phyloP scores from a whole-genome alignment of 2,888 invertebrate genomes.

The Sarcophaga caerulescens region DNA sequence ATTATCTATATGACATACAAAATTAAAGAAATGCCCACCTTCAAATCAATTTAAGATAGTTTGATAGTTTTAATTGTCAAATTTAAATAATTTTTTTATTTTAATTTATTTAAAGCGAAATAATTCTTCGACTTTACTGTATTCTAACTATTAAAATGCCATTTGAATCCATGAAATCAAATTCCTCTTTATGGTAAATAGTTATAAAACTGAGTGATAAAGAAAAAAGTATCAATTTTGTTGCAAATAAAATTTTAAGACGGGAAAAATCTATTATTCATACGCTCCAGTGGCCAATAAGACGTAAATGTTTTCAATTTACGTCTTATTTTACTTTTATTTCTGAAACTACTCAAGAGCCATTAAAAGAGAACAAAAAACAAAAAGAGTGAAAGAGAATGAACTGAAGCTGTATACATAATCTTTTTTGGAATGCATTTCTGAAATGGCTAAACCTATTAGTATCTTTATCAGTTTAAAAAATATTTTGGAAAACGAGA shows the following conservation, averaged over 20 bases:
- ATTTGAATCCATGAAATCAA: neutral
- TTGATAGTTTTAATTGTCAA: too few species aligned
- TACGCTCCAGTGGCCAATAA: conserved; percentile 21
- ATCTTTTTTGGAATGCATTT: conserved; percentile 62
- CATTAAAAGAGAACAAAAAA: conserved; percentile 30
- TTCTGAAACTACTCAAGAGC: conserved; percentile 14
- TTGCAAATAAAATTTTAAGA: neutral
- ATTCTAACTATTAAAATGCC: too few species aligned
- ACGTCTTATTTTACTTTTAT: conserved; percentile 12
- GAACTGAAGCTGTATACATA: conserved; percentile 39
- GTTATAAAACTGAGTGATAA: neutral
- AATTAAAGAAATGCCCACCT: too few species aligned
- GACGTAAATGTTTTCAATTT: conserved; percentile 46
- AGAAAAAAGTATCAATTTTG: neutral
- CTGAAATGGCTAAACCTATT: conserved; percentile 64
- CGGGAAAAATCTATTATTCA: conserved; percentile 2
- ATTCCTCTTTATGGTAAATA: neutral
- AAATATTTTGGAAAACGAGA: conserved; percentile 38
- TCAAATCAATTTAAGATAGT: too few species aligned
- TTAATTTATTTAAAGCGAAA: too few species aligned
- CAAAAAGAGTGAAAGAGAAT: neutral
- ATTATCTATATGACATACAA: too few species aligned
- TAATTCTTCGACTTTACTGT: too few species aligned
- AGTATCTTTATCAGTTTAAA: conserved; percentile 62
- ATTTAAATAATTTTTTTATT: too few species aligned